Base-by-base conservation (phyloP, 2,113 vertebrate genomes). In the Penelope pileata region DNA sequence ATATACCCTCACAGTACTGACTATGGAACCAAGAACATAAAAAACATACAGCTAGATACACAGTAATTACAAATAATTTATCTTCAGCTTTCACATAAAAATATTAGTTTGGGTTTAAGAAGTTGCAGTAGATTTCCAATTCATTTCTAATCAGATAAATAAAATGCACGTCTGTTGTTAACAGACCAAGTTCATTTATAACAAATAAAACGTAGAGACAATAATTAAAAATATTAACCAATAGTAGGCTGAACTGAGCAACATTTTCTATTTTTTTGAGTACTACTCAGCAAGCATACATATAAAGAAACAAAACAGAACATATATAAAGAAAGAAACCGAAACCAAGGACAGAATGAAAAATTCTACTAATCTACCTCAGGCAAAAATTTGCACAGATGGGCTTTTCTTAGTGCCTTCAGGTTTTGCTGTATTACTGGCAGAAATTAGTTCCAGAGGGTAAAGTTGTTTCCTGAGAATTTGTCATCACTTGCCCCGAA, bases 371-470 rank as follows among this genome's bases (percentile, higher is more conserved):
- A 80, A 89, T 51, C 63, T 32, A 85, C 72, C 67, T 62, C 66
- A 88, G 75, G 58, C 90, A 93, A 93, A 90, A 94, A 5, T 7
- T 40, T 86, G 24, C 81, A 62, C 67, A 91, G 75, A 36, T 90
- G 86, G 76, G 13, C 5, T 86, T 88, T 54, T 16, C 50, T 70
- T 32, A 45, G 16, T 42, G 80, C 83, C 72, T 88, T 83, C 68
- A 88, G 80, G 76, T 93, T 86, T 67, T 83, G 23, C 38, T 72
- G 23, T n/a, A 56, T 88, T 86, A 72, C 56, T 92, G 38, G 59
- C 58, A 47, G 64, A 96, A 96, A 94, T 90, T 80, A 67, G 26
- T 72, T 96, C 86, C 83, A 93, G 79, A 94, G 59, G 38, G 64
- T 13, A 91, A 16, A 90, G 3, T 10, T 19, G 48, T 88, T 90